A percentile compares a stretch with the other conserved stretches of the same genome.
phyloP scores from a whole-genome alignment of 2,797 vertebrate genomes.

The Ficedula albicollis region DNA sequence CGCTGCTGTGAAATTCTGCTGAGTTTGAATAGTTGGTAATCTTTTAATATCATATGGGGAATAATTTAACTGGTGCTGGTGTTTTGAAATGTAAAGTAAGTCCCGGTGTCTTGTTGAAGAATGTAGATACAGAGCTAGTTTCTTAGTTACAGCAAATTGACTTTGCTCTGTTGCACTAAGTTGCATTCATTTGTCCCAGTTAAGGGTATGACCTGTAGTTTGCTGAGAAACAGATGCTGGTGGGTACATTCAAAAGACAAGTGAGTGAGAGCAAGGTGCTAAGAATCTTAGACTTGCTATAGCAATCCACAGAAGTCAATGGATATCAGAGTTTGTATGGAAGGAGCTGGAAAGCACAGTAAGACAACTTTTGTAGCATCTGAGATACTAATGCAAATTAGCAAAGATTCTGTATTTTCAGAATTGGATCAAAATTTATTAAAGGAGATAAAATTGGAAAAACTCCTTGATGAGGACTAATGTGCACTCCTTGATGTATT shows the following conservation, averaged over 20 bases:
- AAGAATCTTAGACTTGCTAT: neutral
- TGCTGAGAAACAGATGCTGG: neutral
- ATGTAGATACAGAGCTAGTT: neutral
- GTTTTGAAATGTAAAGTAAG: slow-evolving; percentile 28
- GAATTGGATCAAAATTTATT: slow-evolving; percentile 9
- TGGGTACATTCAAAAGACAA: neutral
- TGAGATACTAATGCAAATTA: neutral
- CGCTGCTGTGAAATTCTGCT: neutral
- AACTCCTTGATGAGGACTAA: slow-evolving; percentile 9
- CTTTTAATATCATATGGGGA: slow-evolving; percentile 4
- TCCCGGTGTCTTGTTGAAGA: neutral
- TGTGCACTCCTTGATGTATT: neutral
- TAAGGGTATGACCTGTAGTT: neutral
- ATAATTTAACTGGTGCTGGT: neutral
- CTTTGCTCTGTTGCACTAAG: neutral
- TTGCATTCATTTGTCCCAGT: neutral
- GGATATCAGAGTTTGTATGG: neutral
- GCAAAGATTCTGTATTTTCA: neutral
- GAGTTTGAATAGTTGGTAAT: neutral
- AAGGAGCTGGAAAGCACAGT: neutral
- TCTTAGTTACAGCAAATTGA: slow-evolving; percentile 14
- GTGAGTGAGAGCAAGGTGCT: neutral
- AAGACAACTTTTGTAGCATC: neutral
- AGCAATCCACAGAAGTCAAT: neutral
- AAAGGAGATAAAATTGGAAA: neutral